Conservation (phyloP, 2,113 vertebrate genomes). For the Hucho hucho region DNA sequence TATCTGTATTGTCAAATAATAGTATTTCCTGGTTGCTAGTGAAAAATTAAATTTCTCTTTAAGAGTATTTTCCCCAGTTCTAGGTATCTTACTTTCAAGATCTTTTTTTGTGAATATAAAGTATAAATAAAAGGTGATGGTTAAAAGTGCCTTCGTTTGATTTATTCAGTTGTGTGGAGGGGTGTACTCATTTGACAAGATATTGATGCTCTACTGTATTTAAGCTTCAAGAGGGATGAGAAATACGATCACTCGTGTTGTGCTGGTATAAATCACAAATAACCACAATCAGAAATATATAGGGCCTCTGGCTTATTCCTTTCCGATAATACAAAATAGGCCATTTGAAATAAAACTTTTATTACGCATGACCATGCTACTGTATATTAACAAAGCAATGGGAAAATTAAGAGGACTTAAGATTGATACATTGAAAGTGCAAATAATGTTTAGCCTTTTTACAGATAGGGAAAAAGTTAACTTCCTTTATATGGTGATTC, state of each 20-base stretch:
- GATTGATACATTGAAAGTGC: neutral
- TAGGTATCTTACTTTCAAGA: conserved; percentile 43
- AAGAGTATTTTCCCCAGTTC: conserved; percentile 35
- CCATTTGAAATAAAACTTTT: conserved; percentile 5
- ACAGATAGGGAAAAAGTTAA: neutral
- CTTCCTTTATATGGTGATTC: neutral
- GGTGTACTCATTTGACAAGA: neutral
- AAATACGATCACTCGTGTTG: no score
- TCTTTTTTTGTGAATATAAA: conserved; percentile 58
- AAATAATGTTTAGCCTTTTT: neutral
- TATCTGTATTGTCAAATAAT: conserved; percentile 26
- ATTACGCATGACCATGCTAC: conserved; percentile 1
- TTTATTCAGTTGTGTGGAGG: neutral
- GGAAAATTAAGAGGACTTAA: neutral
- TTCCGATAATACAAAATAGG: neutral
- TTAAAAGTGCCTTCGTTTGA: neutral
- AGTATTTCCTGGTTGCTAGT: conserved; percentile 56
- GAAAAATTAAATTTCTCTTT: conserved; percentile 34
- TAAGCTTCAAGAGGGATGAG: no score
- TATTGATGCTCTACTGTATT: no score
- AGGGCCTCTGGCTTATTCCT: neutral
- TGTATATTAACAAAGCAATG: neutral
- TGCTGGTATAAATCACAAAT: neutral
- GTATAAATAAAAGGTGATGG: conserved; percentile 8
- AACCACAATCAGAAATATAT: neutral